These are phyloP conservation scores for Corythaixoides concolor DNA, from an alignment of 2,113 vertebrate genomes.

Conservation along the genomic window DNA sequence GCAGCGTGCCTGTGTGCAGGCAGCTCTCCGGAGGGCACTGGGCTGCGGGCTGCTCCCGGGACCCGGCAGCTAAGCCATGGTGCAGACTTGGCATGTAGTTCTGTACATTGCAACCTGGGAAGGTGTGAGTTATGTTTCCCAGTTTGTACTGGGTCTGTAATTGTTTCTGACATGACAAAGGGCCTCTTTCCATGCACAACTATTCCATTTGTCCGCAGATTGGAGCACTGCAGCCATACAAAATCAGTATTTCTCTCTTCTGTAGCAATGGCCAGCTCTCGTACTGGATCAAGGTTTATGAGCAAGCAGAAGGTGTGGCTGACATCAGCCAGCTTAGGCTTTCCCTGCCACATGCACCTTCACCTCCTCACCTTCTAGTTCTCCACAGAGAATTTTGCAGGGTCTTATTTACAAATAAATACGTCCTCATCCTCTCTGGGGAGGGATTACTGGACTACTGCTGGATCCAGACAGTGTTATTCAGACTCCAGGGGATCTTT, in stretches of 20 bases:
- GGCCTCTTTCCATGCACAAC: background rate
- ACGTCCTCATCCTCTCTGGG: background rate
- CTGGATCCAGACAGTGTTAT: background rate
- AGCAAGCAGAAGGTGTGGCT: background rate
- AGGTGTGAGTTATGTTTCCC: accelerated
- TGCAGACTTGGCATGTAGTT: too few relatives aligned
- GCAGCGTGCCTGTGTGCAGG: background rate
- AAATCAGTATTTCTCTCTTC: background rate
- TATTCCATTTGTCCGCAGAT: background rate
- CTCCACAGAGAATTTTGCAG: background rate
- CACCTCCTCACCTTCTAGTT: background rate
- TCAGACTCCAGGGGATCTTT: background rate
- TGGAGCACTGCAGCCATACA: background rate
- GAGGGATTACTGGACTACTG: background rate
- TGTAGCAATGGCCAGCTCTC: background rate
- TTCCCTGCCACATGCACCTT: background rate
- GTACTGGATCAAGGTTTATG: background rate
- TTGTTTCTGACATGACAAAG: background rate
- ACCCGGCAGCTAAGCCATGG: background rate
- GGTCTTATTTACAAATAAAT: background rate
- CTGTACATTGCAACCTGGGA: accelerated
- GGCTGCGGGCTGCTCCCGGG: background rate
- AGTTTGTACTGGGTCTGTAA: background rate
- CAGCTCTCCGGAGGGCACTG: accelerated
- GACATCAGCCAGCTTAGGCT: background rate